Conservation (phyloP, 2,888 invertebrate species). For the Carcina quercana region DNA sequence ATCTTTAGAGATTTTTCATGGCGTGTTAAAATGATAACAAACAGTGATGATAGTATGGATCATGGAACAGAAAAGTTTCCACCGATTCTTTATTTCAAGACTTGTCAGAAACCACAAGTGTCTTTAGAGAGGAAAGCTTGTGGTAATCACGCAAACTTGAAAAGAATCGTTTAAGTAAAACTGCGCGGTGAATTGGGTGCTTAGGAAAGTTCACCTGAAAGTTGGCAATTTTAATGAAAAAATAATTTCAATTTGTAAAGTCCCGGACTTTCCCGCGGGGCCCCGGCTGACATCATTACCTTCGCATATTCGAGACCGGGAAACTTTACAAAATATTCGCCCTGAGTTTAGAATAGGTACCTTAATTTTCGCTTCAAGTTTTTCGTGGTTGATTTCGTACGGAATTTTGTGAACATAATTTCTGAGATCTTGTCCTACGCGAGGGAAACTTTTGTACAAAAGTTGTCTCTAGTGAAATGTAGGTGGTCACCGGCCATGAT, state of each 20-base stretch:
- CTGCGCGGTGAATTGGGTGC: slow-evolving; percentile 45
- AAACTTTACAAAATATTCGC: slow-evolving; percentile 39
- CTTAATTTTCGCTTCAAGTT: slow-evolving; percentile 17
- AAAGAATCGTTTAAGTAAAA: slow-evolving; percentile 43
- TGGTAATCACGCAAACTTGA: slow-evolving; percentile 29
- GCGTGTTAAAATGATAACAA: no score
- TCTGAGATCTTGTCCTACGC: no score
- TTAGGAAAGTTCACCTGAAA: slow-evolving; percentile 60
- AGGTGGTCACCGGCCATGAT: no score
- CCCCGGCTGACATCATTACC: slow-evolving; percentile 54
- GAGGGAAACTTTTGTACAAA: no score
- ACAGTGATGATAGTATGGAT: no score
- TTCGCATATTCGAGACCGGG: slow-evolving; percentile 47
- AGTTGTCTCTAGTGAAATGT: no score
- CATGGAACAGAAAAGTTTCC: no score
- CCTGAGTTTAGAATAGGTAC: slow-evolving; percentile 12
- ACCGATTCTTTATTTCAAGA: no score
- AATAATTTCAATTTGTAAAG: slow-evolving; percentile 68
- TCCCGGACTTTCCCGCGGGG: slow-evolving; percentile 30
- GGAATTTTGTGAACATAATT: neutral
- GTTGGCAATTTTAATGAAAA: slow-evolving; percentile 66
- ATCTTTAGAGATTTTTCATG: no score
- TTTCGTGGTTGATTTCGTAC: slow-evolving; percentile 10
- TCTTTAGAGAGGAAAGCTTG: no score
- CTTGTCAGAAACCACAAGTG: no score